Evolutionary conservation across 2,888 invertebrate species (phyloP).

Genomic region (Meandrusa payeni): DNA sequence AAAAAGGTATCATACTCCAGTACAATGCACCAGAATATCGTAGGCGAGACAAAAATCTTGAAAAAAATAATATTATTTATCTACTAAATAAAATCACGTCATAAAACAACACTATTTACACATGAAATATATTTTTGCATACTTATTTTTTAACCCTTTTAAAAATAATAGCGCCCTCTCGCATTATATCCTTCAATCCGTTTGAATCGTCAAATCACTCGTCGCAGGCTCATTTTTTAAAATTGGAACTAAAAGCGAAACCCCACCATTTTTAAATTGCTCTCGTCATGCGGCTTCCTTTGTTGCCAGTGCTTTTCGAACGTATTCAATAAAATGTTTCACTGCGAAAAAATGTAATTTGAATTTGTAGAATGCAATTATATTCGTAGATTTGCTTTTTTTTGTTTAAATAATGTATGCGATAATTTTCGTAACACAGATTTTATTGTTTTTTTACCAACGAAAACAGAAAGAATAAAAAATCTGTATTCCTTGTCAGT

Average conservation of each 20-base stretch:
- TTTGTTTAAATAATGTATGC: too few relatives aligned
- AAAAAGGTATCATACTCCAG: too few relatives aligned
- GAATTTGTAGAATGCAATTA: conserved; percentile 11
- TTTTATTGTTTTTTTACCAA: not conserved
- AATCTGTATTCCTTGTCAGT: conserved; percentile 1
- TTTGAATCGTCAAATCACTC: conserved; percentile 74
- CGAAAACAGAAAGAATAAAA: not conserved
- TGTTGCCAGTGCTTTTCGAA: conserved; percentile 49
- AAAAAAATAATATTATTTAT: too few relatives aligned
- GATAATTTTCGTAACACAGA: too few relatives aligned
- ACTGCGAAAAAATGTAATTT: conserved; percentile 8
- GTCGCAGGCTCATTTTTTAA: conserved; percentile 72
- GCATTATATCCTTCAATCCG: conserved; percentile 64
- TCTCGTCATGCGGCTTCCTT: conserved; percentile 74
- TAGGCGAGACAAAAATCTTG: too few relatives aligned
- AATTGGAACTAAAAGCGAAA: conserved; percentile 75
- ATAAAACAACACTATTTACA: too few relatives aligned
- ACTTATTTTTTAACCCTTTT: conserved; percentile 24
- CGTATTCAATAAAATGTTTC: conserved; percentile 29
- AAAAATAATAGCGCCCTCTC: conserved; percentile 44
- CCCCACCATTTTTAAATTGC: conserved; percentile 77
- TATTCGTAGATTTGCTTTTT: conserved; percentile 5
- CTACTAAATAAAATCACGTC: too few relatives aligned
- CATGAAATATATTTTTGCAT: too few relatives aligned
- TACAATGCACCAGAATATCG: too few relatives aligned